phyloP scores from a whole-genome alignment of 2,888 invertebrate species.

The Tipula helvola region DNA sequence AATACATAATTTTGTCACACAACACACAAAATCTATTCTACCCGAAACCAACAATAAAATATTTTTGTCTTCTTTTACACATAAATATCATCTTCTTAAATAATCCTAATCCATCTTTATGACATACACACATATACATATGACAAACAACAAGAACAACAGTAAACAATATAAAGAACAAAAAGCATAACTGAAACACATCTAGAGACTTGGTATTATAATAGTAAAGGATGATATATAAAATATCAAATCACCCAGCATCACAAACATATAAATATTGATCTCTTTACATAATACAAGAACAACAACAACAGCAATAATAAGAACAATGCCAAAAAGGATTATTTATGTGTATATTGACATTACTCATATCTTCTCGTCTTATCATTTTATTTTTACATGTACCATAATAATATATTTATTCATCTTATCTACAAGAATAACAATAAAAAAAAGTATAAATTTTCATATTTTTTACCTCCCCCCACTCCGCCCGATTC shows the following conservation, averaged over 20 bases:
- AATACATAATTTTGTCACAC: neutral
- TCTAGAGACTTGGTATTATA: neutral
- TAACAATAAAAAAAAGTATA: neutral
- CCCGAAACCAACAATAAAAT: neutral
- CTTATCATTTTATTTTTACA: neutral
- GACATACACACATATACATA: neutral
- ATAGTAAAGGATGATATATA: neutral
- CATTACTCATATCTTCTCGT: neutral
- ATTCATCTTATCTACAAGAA: neutral
- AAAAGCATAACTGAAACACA: neutral
- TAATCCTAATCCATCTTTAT: constrained; percentile 4
- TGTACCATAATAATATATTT: neutral
- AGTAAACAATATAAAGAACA: neutral
- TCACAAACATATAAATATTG: neutral
- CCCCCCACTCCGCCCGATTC: neutral
- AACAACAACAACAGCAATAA: neutral
- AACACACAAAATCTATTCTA: neutral
- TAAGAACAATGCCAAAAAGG: neutral
- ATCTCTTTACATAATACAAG: neutral
- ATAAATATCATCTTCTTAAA: neutral
- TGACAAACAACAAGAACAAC: neutral
- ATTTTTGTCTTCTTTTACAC: neutral
- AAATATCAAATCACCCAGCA: neutral
- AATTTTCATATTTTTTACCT: neutral
- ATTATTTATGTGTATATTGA: constrained; percentile 4